Evolutionary conservation across 2,888 invertebrate genomes (phyloP), one percentile per base, ranked within the genome.

Genomic region (Tinea trinotella): DNA sequence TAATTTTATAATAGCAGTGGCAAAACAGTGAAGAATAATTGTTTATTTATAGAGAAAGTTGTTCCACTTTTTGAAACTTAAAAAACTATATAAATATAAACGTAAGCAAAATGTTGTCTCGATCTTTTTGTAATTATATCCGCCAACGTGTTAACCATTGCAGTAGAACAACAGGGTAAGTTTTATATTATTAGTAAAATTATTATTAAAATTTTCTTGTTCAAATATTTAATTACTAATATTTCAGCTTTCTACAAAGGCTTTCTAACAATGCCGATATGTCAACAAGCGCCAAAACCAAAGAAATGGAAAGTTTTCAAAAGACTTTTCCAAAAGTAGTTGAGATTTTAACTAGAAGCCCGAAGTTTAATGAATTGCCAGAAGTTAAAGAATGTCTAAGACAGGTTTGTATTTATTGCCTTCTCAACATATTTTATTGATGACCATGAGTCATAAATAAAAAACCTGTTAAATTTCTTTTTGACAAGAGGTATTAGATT

Each of bases 351-450:
- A 24, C 5, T 9, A 24, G 12, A 13, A 15, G 61, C 54, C 63
- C 67, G 1, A 74, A 71, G 56, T 66, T 82, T 53, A 56, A 67
- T 3, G 66, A 74, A 53, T 58, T 76, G 0, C 77, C 81, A 18
- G 76, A 78, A 60, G 63, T 76, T 9, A 68, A 67, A 0, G 61
- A 50, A 54, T 82, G 81, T 81, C 55, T 77, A 10, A 75, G 69
- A 59, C 68, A 70, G 73, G 83, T 50, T 24, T 50, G 50, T 50
- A n/a, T n/a, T n/a, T n/a, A n/a, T n/a, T n/a, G n/a, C n/a, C n/a
- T n/a, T n/a, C n/a, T n/a, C n/a, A n/a, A n/a, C n/a, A n/a, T n/a
- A n/a, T n/a, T n/a, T n/a, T n/a, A n/a, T n/a, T n/a, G n/a, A n/a
- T n/a, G n/a, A n/a, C n/a, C n/a, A n/a, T n/a, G n/a, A n/a, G n/a